These are phyloP conservation scores for Apotomis capreana DNA, from an alignment of 2,888 invertebrate genomes.

Conservation along the genomic window DNA sequence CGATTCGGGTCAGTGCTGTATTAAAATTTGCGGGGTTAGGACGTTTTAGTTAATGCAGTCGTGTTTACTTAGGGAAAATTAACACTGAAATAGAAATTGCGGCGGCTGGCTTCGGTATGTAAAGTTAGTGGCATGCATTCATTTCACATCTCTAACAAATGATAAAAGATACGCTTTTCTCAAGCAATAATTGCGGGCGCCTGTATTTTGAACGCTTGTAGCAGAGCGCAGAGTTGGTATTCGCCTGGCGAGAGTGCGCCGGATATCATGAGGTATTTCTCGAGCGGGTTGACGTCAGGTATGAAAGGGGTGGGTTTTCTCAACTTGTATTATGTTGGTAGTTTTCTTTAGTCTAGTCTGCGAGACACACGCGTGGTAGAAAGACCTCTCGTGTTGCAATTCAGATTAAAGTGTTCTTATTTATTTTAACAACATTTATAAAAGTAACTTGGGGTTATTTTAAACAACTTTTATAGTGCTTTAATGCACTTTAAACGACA, in stretches of 20 bases:
- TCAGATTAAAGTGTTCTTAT: constrained; percentile 11
- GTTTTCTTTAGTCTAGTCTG: constrained; percentile 28
- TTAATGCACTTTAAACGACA: no score
- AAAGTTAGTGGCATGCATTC: constrained; percentile 14
- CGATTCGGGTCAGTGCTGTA: constrained; percentile 21
- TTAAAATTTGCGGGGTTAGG: constrained; percentile 7
- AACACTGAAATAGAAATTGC: not conserved
- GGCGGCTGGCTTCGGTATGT: not conserved
- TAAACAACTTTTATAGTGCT: not conserved
- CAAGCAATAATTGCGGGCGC: constrained; percentile 1
- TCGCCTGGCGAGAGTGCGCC: constrained; percentile 8
- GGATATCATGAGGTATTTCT: constrained; percentile 34
- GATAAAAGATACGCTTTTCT: constrained; percentile 21
- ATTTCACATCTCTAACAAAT: constrained; percentile 22
- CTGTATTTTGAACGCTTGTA: not conserved
- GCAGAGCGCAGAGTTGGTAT: constrained; percentile 4
- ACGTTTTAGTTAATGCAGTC: not conserved
- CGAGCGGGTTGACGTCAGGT: constrained; percentile 35
- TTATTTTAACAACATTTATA: not conserved
- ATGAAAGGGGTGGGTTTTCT: constrained; percentile 39
- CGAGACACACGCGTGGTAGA: constrained; percentile 23
- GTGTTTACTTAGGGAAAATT: not conserved
- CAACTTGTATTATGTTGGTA: constrained; percentile 23
- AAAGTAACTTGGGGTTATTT: not conserved
- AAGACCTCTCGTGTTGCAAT: constrained; percentile 2